Conservation (phyloP, 2,113 vertebrate species). For the Heptranchias perlo region DNA sequence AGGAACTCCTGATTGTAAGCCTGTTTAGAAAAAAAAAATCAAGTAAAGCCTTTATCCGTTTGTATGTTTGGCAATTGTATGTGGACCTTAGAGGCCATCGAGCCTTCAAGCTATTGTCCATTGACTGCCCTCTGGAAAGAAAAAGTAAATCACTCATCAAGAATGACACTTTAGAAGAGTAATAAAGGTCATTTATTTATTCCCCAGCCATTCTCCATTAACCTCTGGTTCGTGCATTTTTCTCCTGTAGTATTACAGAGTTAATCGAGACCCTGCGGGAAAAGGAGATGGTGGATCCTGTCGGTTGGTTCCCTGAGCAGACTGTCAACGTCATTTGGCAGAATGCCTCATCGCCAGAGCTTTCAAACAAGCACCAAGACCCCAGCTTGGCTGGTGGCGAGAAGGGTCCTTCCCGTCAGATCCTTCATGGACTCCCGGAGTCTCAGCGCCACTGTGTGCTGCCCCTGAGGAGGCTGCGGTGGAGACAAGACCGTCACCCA, state of each 20-base stretch:
- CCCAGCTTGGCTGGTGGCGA: no score
- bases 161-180: neutral
- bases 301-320: no score
- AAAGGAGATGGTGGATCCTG: no score
- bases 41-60: neutral
- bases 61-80: neutral
- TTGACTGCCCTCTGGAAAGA: neutral
- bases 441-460: no score
- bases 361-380: no score
- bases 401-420: no score
- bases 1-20: neutral
- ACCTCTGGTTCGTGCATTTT: neutral
- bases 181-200: neutral
- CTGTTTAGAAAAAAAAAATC: neutral
- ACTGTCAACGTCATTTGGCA: no score
- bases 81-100: neutral
- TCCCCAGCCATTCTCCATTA: neutral
- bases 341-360: no score
- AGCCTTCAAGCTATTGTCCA: neutral
- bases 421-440: no score
- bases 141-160: neutral
- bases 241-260: neutral
- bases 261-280: no score
- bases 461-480: no score
- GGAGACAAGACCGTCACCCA: no score